A percentile compares a stretch with the other conserved stretches of the same genome.
Conservation (phyloP, 2,888 invertebrate genomes). For the Cremastinae sp. region DNA sequence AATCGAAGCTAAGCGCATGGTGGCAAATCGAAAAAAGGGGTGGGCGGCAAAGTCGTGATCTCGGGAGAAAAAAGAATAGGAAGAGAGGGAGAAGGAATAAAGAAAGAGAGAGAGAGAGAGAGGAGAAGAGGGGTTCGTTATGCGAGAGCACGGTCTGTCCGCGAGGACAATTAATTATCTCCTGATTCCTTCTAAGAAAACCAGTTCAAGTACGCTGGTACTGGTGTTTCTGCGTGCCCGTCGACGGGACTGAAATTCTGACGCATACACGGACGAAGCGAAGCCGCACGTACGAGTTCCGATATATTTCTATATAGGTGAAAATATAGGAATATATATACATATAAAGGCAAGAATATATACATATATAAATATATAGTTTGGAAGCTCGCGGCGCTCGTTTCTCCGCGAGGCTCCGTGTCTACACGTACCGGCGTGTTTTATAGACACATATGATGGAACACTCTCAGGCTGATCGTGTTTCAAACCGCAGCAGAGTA, state of each 20-base stretch:
- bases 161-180: slow-evolving; percentile 79
- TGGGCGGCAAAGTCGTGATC: slow-evolving; percentile 54
- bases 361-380: slow-evolving; percentile 48
- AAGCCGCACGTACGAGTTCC: slow-evolving; percentile 61
- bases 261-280: slow-evolving; percentile 40
- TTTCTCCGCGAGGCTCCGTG: slow-evolving; percentile 62
- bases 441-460: slow-evolving; percentile 80
- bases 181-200: slow-evolving; percentile 78
- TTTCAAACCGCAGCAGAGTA: slow-evolving; percentile 81
- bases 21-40: slow-evolving; percentile 61
- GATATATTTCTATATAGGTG: no score
- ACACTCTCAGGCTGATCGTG: slow-evolving; percentile 80
- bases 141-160: slow-evolving; percentile 68
- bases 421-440: slow-evolving; percentile 68
- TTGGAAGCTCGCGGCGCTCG: slow-evolving; percentile 49
- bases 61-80: slow-evolving; percentile 27
- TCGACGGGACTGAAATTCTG: slow-evolving; percentile 34
- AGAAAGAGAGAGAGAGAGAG: slow-evolving; percentile 11
- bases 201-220: slow-evolving; percentile 75
- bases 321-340: slow-evolving; percentile 49
- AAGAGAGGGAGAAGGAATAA: slow-evolving; percentile 5
- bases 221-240: slow-evolving; percentile 53
- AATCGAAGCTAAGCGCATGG: not conserved
- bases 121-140: slow-evolving; percentile 70
- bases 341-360: slow-evolving; percentile 61